Evolutionary conservation across 2,113 vertebrate genomes (phyloP), one percentile per base, ranked within the genome.

Genomic region (Barbus barbus): DNA sequence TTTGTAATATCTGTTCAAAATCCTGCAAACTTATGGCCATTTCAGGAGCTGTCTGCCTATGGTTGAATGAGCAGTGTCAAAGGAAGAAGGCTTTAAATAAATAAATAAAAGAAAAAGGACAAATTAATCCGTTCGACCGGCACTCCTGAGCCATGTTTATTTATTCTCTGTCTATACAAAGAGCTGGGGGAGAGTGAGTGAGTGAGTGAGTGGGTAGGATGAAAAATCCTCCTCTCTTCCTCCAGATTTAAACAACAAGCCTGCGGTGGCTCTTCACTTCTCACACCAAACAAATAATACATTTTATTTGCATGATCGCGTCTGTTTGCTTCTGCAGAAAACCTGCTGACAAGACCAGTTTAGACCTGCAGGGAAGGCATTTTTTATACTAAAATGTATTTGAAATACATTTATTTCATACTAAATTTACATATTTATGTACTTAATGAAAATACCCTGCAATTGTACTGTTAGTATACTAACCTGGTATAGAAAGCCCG

Each of bases 61-160:
- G 78, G 69, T 90, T 87, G 84, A 90, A 79, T 87, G 82, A 80
- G 31, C 84, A 82, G 74, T 56, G 87, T 63, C 67, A 87, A 89
- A 86, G 67, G 41, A 84, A 79, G 5, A 86, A 53, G 33, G 83
- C 36, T 78, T 58, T 81, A 67, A 77, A 84, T 36, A 84, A 28
- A 56, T 53, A 20, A 69, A 63, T 26, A 8, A 79, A 12, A 75
- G 41, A 53, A 65, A 9, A 86, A 76, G 36, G 44, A 51, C 81
- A 85, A 87, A 87, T 86, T 51, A 46, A 69, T 78, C 87, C 87
- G 89, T 91, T 91, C 88, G 88, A 82, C 78, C 65, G 83, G 87
- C 88, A 81, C 89, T 88, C 81, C 65, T 85, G 83, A 92, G 88
- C 89, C 91, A 92, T 93, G 85, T 61, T 94, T 94, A 93, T 94